These are phyloP conservation scores for Myotis myotis DNA, from an alignment of 2,797 vertebrate species.

Conservation along the genomic window DNA sequence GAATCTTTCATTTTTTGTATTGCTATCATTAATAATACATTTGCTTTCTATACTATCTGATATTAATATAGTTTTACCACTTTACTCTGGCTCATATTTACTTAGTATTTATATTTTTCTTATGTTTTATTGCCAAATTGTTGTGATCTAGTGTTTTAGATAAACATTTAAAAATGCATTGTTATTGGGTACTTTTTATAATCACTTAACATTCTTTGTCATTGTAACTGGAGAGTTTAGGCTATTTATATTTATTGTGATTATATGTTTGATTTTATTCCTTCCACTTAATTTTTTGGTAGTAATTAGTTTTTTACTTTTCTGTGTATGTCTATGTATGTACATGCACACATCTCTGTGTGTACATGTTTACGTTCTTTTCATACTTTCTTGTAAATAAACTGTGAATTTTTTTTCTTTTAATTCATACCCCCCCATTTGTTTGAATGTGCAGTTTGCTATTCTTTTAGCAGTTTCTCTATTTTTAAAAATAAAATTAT, in stretches of 20 bases:
- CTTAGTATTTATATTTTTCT: neutral
- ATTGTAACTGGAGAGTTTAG: neutral
- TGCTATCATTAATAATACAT: neutral
- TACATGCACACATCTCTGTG: neutral
- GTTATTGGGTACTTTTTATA: neutral
- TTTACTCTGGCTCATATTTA: neutral
- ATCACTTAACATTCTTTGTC: neutral
- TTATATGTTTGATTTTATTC: neutral
- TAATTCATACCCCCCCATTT: neutral
- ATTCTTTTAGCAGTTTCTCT: neutral
- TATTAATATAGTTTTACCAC: neutral
- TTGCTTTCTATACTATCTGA: neutral
- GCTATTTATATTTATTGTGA: neutral
- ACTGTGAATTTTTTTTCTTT: neutral
- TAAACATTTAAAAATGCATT: neutral
- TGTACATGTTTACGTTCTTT: neutral
- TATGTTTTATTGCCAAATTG: neutral
- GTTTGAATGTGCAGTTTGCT: neutral
- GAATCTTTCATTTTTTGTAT: neutral
- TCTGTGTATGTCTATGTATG: neutral
- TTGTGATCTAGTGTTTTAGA: neutral
- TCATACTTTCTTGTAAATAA: neutral
- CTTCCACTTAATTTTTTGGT: neutral
- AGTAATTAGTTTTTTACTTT: neutral
- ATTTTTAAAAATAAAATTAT: neutral